Evolutionary conservation across 2,797 vertebrate genomes (phyloP), one percentile per base, ranked within the genome.

Genomic region (Diplodus puntazzo): DNA sequence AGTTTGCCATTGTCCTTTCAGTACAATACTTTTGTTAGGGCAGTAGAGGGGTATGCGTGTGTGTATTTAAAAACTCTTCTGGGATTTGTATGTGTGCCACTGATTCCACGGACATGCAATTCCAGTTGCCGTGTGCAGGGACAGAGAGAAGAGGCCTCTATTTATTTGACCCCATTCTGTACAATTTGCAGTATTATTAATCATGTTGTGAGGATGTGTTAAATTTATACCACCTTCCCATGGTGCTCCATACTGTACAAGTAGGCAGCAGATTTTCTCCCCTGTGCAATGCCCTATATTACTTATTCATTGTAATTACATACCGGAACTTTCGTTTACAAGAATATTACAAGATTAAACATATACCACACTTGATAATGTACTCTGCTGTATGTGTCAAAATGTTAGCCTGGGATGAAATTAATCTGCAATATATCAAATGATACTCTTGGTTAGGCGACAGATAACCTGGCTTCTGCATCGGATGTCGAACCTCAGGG

Each of bases 121-220:
- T 88, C 80, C 89, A 93, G 87, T 92, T 92, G 89, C 86, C 87
- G 65, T 69, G 34, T 75, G 71, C 68, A 80, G 49, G 58, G 58
- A 80, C 53, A 59, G 58, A 70, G 71, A 77, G 60, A 68, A 55
- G 63, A 64, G 49, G 68, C 73, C 73, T 89, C 53, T 83, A 64
- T 88, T 88, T 91, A 74, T 89, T 88, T 90, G 91, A 79, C 91
- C 92, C 76, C 63, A 88, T 92, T 93, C 88, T 89, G 90, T 93
- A 90, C 30, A 79, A 72, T 86, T 78, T 83, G 73, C 68, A 62
- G 73, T 65, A 63, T 88, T 89, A 93, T 91, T 89, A 89, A 92
- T 92, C 80, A 91, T 77, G 63, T 39, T 65, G 57, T 27, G 65
- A 81, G 57, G 68, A 73, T 80, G 77, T 20, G 1, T 66, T 69